Percentiles rank a stretch among this genome's conserved stretches.
Conservation (phyloP, 1,140 invertebrate species). For the Vanessa atalanta region DNA sequence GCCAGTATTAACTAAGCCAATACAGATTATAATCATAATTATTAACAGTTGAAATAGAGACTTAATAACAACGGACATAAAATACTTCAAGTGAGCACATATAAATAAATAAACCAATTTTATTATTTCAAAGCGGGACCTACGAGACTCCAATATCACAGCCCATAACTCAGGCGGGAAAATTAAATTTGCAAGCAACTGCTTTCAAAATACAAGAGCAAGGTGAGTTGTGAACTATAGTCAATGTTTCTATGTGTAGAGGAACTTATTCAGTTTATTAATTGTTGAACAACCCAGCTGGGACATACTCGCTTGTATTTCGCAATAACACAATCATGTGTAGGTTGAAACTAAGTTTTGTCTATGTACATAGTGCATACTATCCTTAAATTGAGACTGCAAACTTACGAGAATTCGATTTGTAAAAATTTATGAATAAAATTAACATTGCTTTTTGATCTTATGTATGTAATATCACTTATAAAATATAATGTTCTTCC, state of each 20-base stretch:
- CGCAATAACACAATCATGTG: slow-evolving; percentile 4
- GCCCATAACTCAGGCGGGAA: slow-evolving; percentile 23
- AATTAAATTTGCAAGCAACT: slow-evolving; percentile 31
- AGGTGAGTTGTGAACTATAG: slow-evolving; percentile 14
- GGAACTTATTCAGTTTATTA: slow-evolving; percentile 29
- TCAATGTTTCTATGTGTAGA: slow-evolving; percentile 16
- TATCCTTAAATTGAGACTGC: neutral
- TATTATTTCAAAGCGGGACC: slow-evolving; percentile 14
- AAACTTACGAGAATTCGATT: neutral
- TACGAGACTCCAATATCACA: slow-evolving; percentile 31
- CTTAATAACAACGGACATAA: neutral
- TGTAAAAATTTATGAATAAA: neutral
- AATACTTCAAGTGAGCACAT: neutral
- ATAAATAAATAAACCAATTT: slow-evolving; percentile 9
- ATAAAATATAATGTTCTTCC: too few relatives aligned
- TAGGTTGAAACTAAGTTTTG: neutral
- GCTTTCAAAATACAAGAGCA: slow-evolving; percentile 22
- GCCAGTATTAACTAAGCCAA: too few relatives aligned
- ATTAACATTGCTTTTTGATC: too few relatives aligned
- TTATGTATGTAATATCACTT: too few relatives aligned
- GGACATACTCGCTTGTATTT: slow-evolving; percentile 5
- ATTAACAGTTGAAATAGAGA: neutral
- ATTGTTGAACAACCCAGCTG: slow-evolving; percentile 24
- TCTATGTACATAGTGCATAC: neutral
- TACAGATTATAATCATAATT: neutral